A percentile compares a stretch with the other conserved stretches of the same genome.
Evolutionary conservation across 2,797 vertebrate genomes (phyloP).

Genomic region (Heliangelus exortis): DNA sequence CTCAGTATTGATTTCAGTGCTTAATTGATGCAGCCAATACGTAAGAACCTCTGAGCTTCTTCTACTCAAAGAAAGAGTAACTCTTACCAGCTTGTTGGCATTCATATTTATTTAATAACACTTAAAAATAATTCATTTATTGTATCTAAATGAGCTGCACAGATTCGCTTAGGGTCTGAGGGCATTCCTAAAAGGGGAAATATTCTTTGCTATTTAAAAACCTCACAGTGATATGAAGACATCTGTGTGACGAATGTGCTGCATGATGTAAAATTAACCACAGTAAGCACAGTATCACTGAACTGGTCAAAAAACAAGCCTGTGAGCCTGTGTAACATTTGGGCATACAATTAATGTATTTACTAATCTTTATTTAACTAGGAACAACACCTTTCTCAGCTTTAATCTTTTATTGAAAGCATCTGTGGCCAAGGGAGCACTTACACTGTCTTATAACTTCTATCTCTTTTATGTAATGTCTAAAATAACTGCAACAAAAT

Average conservation of each 20-base stretch:
- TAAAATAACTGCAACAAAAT: background rate
- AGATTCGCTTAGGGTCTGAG: background rate
- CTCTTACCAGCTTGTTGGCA: background rate
- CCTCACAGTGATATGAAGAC: background rate
- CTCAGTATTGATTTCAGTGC: background rate
- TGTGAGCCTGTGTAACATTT: background rate
- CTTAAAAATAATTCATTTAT: background rate
- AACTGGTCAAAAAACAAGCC: background rate
- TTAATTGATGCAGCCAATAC: background rate
- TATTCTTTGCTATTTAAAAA: constrained; percentile 16
- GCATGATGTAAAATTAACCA: constrained; percentile 4
- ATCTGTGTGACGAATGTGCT: background rate
- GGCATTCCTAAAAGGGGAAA: background rate
- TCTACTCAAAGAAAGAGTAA: background rate
- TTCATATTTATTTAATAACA: constrained; percentile 14
- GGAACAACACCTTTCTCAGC: background rate
- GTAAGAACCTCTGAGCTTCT: background rate
- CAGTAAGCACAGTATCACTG: constrained; percentile 22
- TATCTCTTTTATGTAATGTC: background rate
- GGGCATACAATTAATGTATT: background rate
- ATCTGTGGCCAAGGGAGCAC: background rate
- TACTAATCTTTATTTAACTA: background rate
- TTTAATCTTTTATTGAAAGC: background rate
- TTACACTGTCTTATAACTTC: background rate
- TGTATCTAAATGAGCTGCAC: background rate